A percentile compares a stretch with the other conserved stretches of the same genome.
Evolutionary conservation across 2,113 vertebrate species (phyloP).

Genomic region (Paraplagusia blochii): DNA sequence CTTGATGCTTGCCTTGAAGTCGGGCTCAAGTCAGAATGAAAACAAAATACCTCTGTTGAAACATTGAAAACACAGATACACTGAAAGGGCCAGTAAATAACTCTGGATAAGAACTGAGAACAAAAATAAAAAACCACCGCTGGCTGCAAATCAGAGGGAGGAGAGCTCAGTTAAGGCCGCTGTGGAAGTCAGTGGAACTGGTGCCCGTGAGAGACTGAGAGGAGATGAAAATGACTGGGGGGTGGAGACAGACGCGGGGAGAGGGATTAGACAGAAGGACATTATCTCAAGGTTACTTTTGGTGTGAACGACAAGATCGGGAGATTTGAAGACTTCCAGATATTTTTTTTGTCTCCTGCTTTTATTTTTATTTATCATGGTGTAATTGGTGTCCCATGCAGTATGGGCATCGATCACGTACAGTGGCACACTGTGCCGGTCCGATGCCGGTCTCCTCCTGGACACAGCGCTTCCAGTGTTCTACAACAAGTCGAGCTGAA

Average conservation of each 20-base stretch:
- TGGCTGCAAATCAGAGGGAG: constrained; percentile 42
- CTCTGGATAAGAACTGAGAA: constrained; percentile 6
- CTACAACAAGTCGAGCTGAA: constrained; percentile 61
- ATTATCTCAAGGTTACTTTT: constrained; percentile 7
- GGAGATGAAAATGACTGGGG: constrained; percentile 6
- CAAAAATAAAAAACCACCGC: constrained; percentile 31
- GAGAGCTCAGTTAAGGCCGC: constrained; percentile 30
- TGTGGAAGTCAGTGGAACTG: constrained; percentile 59
- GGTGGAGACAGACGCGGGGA: constrained; percentile 2
- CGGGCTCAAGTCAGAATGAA: not conserved
- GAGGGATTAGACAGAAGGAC: constrained; percentile 3
- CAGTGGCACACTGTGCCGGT: constrained; percentile 42
- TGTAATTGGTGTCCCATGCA: not conserved
- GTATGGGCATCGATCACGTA: constrained; percentile 30
- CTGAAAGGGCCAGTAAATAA: constrained; percentile 29
- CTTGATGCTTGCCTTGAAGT: not conserved
- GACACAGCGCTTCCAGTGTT: constrained; percentile 46
- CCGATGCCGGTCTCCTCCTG: constrained; percentile 41
- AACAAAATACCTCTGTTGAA: constrained; percentile 4
- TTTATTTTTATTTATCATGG: not conserved
- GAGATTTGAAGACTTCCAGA: constrained; percentile 3
- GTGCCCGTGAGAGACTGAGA: constrained; percentile 43
- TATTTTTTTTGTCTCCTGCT: constrained; percentile 16
- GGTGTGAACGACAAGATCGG: not conserved
- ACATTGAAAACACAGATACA: constrained; percentile 5